Base-by-base conservation (phyloP, 2,113 vertebrate species). In the Chelonoidis abingdonii region DNA sequence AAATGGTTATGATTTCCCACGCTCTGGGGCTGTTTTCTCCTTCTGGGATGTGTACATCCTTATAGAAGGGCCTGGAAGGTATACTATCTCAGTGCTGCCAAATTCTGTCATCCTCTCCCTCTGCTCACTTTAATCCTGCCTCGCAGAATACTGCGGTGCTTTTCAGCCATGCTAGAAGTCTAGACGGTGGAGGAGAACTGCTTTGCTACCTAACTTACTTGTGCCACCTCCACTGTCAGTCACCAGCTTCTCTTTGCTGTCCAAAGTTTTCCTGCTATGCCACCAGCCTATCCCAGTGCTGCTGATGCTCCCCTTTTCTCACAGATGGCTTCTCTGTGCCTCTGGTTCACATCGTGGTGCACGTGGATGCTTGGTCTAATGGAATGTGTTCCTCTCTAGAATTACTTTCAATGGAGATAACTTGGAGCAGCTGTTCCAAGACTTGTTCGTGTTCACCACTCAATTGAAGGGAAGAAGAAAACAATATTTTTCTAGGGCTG, bases 381-480 rank as follows among this genome's bases (percentile, higher is more conserved):
- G 86, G 92, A 97, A 92, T 89, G 69, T 96, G 86, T 90, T 92
- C 89, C 96, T 93, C 56, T 57, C 38, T 38, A 96, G 91, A 94
- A 83, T 90, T 88, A 96, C 95, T 87, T 94, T 93, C 89, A 95
- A 87, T 87, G 38, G 82, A 50, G 25, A 69, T 53, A 92, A 86
- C 35, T 81, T 93, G 22, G 78, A 90, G 57, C n/a, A 76, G 75
- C 22, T 24, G 44, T 56, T 50, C 83, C 50, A 79, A 95, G 96
- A 93, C 96, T 93, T 94, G 82, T 96, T 96, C 81, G 79, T 94
- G 78, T 91, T 94, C 80, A 83, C 54, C 88, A 21, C 17, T 90
- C 16, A 88, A 24, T 83, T 53, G 50, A 92, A 10, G 75, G 16
- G 76, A 53, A 47, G 25, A 83, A 89, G 21, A 3, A 50, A 90